phyloP scores from a whole-genome alignment of 2,888 invertebrate genomes.

The Nudaria mundana region DNA sequence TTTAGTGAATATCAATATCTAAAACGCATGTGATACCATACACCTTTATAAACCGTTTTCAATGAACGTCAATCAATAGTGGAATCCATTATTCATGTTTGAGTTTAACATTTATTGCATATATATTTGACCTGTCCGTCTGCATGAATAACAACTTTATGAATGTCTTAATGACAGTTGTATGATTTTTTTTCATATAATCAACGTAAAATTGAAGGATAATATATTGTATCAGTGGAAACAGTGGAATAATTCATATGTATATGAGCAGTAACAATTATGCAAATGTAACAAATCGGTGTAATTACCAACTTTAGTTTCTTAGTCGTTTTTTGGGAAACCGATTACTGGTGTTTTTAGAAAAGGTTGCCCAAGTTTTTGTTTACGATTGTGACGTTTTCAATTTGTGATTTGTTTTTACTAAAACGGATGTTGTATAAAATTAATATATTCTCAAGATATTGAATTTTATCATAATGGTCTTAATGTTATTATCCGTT shows the following conservation, averaged over 20 bases:
- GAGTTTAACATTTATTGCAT: constrained; percentile 16
- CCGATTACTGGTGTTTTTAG: constrained; percentile 10
- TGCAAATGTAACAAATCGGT: constrained; percentile 31
- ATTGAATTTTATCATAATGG: neutral
- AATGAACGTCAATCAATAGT: constrained; percentile 10
- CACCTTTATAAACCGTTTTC: constrained; percentile 4
- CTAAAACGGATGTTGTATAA: constrained; percentile 14
- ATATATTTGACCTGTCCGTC: constrained; percentile 15
- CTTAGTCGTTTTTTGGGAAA: constrained; percentile 8
- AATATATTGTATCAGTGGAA: constrained; percentile 19
- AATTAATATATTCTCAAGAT: neutral
- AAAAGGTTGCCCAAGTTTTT: constrained; percentile 15
- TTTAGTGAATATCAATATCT: neutral
- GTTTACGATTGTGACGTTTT: constrained; percentile 16
- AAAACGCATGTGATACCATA: neutral
- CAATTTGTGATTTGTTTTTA: constrained; percentile 17
- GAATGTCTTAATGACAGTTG: constrained; percentile 21
- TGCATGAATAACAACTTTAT: constrained; percentile 28
- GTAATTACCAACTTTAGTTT: constrained; percentile 22
- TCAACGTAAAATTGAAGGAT: constrained; percentile 29
- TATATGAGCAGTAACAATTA: constrained; percentile 27
- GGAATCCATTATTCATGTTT: constrained; percentile 17
- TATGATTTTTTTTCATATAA: constrained; percentile 13
- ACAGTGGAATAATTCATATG: constrained; percentile 19
- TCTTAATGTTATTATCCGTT: neutral